Evolutionary conservation across 2,888 invertebrate genomes (phyloP), one percentile per base, ranked within the genome.

Genomic region (Fragum sueziense): DNA sequence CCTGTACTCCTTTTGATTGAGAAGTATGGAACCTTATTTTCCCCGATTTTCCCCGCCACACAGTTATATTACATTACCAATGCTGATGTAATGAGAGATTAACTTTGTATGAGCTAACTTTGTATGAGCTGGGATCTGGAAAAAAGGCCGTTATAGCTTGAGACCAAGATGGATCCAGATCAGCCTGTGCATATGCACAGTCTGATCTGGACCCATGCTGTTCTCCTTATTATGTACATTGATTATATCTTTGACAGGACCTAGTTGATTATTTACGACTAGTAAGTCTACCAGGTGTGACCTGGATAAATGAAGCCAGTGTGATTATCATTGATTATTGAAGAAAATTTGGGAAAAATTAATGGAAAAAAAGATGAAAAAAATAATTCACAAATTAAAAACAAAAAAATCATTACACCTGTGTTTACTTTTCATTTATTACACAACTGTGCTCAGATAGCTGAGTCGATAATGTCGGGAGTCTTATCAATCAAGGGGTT

Each of bases 341-440:
- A 57, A 57, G 27, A 57, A 57, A 57, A 27, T 57, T 22, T 27
- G 57, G 57, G 57, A 57, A 57, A 52, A 57, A 57, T 57, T n/a
- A 57, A 57, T 57, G 57, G 57, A 57, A 57, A 57, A 57, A 57
- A 57, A 57, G 25, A 57, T 57, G 57, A 57, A 57, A 57, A 57
- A 57, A 27, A 27, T 22, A 57, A 57, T 57, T 57, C 57, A 57
- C 57, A 57, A 57, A 57, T 57, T 22, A 27, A 41, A 41, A 27
- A 57, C 25, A 57, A 57, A 57, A 57, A 57, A 57, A 27, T 57
- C 57, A 25, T 27, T 57, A 57, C 3, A 20, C 14, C 25, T 57
- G 25, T 25, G n/a, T 57, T 57, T n/a, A n/a, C n/a, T n/a, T n/a
- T n/a, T n/a, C n/a, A n/a, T n/a, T n/a, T n/a, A n/a, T n/a, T n/a